Percentiles rank a stretch among this genome's conserved stretches.
Conservation (phyloP, 2,797 vertebrate species). For the Hozukius guyotensis region DNA sequence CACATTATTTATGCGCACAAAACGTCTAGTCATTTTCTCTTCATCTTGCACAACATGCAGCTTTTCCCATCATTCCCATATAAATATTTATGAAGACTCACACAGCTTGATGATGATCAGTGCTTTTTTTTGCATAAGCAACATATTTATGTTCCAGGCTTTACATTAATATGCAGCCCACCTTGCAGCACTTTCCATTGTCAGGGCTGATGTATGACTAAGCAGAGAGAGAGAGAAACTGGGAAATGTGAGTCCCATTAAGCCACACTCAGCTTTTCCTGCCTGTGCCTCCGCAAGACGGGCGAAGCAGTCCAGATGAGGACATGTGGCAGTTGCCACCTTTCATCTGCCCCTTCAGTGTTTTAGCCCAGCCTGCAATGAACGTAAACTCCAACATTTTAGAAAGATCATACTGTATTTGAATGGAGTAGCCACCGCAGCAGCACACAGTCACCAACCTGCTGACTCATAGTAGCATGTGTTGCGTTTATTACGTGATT, state of each 20-base stretch:
- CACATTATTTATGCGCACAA: not conserved
- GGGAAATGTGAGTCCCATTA: constrained; percentile 76
- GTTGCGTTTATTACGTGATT: not conserved
- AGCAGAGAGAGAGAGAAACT: constrained; percentile 58
- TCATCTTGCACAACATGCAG: not conserved
- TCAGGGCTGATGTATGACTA: constrained; percentile 70
- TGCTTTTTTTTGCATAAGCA: not conserved
- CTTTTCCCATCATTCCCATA: not conserved
- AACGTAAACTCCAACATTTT: constrained; percentile 48
- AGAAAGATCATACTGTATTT: constrained; percentile 21
- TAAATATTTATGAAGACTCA: not conserved
- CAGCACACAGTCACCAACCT: not conserved
- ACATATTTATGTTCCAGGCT: not conserved
- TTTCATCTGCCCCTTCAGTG: constrained; percentile 62
- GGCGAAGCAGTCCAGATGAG: constrained; percentile 66
- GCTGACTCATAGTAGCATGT: not conserved
- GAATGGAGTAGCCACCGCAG: constrained; percentile 18
- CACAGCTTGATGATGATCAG: not conserved
- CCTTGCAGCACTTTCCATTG: constrained; percentile 61
- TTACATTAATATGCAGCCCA: constrained; percentile 14
- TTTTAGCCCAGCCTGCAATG: constrained; percentile 62
- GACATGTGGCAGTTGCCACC: constrained; percentile 74
- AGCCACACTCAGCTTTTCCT: constrained; percentile 75
- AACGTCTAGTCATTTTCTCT: not conserved
- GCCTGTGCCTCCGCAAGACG: constrained; percentile 51